phyloP scores from a whole-genome alignment of 2,888 invertebrate genomes.

The Diplazon laetatorius region DNA sequence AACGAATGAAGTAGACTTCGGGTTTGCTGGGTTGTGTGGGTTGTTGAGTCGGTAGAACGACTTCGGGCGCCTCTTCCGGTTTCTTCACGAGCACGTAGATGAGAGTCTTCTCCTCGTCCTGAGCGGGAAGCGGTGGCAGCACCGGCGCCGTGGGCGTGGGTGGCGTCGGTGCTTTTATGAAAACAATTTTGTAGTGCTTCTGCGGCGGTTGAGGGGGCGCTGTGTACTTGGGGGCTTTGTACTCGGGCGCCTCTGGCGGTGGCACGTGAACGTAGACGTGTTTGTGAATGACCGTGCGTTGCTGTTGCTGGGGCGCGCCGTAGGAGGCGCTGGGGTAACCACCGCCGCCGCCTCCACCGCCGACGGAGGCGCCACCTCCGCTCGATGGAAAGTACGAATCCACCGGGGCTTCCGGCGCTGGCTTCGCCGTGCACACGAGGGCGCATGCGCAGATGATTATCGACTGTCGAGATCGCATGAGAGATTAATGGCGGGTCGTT shows the following conservation, averaged over 20 bases:
- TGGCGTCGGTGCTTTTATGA: slow-evolving; percentile 88
- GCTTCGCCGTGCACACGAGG: slow-evolving; percentile 74
- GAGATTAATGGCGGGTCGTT: not conserved
- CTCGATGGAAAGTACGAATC: slow-evolving; percentile 83
- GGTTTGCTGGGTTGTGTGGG: slow-evolving; percentile 95
- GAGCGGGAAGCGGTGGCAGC: slow-evolving; percentile 86
- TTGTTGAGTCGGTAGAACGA: slow-evolving; percentile 90
- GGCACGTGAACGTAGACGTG: slow-evolving; percentile 96
- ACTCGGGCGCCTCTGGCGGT: slow-evolving; percentile 91
- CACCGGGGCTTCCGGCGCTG: slow-evolving; percentile 85
- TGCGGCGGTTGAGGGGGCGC: slow-evolving; percentile 85
- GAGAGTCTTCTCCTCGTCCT: slow-evolving; percentile 94
- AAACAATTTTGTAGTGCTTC: slow-evolving; percentile 93
- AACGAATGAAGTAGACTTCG: slow-evolving; percentile 95
- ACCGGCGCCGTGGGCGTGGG: slow-evolving; percentile 83
- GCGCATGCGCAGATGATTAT: slow-evolving; percentile 67
- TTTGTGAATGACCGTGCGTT: slow-evolving; percentile 90
- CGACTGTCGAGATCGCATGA: slow-evolving; percentile 62
- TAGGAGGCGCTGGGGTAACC: slow-evolving; percentile 74
- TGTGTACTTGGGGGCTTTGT: slow-evolving; percentile 86
- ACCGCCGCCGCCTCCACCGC: slow-evolving; percentile 64
- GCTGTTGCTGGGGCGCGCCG: slow-evolving; percentile 86
- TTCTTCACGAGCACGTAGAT: slow-evolving; percentile 95
- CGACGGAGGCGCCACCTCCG: slow-evolving; percentile 67
- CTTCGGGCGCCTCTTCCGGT: slow-evolving; percentile 92